Conservation (phyloP, 2,113 vertebrate genomes). For the Xenopus tropicalis region UCB_Xtro_10.0 CM004443.2:44242501-44243000, state of each 20-base stretch:
- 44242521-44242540: too few species aligned
- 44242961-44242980: too few species aligned
- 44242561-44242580: conserved; percentile 9
- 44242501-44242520: too few species aligned
- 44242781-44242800: not conserved
- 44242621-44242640: conserved; percentile 20
- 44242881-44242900: too few species aligned
- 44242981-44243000: too few species aligned
- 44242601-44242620: conserved; percentile 17
- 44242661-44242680: conserved; percentile 26
- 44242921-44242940: too few species aligned
- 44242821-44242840: too few species aligned
- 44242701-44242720: conserved; percentile 21
- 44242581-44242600: conserved; percentile 9
- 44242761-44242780: not conserved
- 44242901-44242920: too few species aligned
- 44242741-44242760: conserved; percentile 9
- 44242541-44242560: not conserved
- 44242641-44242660: conserved; percentile 29
- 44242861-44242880: too few species aligned
- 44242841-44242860: too few species aligned
- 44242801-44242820: too few species aligned
- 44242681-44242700: conserved; percentile 27
- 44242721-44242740: conserved; percentile 28
- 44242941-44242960: too few species aligned